A percentile compares a stretch with the other conserved stretches of the same genome.
These are phyloP conservation scores for Hippasteria phrygiana DNA, from an alignment of 53 echinoderm and acorn worm genomes.

Conservation along the genomic window DNA sequence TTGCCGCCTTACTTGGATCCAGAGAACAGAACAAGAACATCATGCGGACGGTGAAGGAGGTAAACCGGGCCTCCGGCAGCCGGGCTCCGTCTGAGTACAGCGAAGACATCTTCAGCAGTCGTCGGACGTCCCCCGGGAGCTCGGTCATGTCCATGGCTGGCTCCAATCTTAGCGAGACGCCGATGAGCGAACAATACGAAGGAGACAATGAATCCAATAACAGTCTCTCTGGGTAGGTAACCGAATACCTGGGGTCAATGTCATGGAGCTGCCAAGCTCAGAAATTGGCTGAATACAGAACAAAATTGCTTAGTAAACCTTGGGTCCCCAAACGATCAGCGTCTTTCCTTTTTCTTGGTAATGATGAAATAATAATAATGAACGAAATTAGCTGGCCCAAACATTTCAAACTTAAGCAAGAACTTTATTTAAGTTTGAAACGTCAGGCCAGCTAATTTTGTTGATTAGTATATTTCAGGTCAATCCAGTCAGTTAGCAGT, in stretches of 20 bases:
- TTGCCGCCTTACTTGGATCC: background rate
- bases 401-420: too few relatives aligned
- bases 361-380: too few relatives aligned
- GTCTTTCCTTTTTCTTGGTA: too few relatives aligned
- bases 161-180: conserved; percentile 54
- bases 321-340: too few relatives aligned
- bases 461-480: too few relatives aligned
- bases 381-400: too few relatives aligned
- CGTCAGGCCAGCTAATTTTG: too few relatives aligned
- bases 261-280: too few relatives aligned
- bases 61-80: conserved; percentile 76
- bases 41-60: conserved; percentile 93
- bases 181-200: conserved; percentile 90
- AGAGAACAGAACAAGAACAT: conserved; percentile 91
- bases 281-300: too few relatives aligned
- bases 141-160: conserved; percentile 86
- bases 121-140: conserved; percentile 83
- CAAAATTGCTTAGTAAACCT: too few relatives aligned
- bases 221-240: conserved; percentile 81
- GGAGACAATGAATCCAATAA: conserved; percentile 87
- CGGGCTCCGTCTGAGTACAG: conserved; percentile 81
- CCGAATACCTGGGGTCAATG: background rate
- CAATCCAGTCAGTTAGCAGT: too few relatives aligned
- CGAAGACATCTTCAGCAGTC: conserved; percentile 68
- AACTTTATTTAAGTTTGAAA: too few relatives aligned